Conservation (phyloP, 2,113 vertebrate species). For the Poicephalus gulielmi region DNA sequence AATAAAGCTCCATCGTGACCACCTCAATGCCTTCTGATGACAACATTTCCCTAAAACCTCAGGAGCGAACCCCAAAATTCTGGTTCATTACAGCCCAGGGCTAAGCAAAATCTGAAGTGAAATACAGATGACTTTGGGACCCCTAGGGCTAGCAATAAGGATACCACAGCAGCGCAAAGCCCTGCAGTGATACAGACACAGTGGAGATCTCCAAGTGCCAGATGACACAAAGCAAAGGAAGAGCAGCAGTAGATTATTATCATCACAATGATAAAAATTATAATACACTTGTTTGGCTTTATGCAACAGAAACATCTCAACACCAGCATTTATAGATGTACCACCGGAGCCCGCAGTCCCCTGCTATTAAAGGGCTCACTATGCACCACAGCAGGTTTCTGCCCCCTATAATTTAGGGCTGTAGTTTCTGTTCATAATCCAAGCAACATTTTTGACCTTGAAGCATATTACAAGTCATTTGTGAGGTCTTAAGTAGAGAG, state of each 20-base stretch:
- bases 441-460: not conserved
- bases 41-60: not conserved
- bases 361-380: not conserved
- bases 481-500: too few relatives aligned
- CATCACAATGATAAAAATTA: fast-evolving
- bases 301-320: not conserved
- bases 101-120: not conserved
- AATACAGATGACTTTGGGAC: not conserved
- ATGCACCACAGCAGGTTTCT: not conserved
- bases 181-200: fast-evolving
- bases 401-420: not conserved
- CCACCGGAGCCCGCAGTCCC: fast-evolving
- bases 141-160: fast-evolving
- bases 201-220: fast-evolving
- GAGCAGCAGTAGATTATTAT: not conserved
- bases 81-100: not conserved
- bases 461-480: not conserved
- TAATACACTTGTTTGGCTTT: fast-evolving
- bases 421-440: not conserved
- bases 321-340: not conserved
- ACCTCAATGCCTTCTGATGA: not conserved
- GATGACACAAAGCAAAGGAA: not conserved
- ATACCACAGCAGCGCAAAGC: not conserved
- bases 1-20: fast-evolving
- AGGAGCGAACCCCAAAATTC: not conserved